Base-by-base conservation (phyloP, 2,113 vertebrate species). In the Forbesichthys papilliferus region DNA sequence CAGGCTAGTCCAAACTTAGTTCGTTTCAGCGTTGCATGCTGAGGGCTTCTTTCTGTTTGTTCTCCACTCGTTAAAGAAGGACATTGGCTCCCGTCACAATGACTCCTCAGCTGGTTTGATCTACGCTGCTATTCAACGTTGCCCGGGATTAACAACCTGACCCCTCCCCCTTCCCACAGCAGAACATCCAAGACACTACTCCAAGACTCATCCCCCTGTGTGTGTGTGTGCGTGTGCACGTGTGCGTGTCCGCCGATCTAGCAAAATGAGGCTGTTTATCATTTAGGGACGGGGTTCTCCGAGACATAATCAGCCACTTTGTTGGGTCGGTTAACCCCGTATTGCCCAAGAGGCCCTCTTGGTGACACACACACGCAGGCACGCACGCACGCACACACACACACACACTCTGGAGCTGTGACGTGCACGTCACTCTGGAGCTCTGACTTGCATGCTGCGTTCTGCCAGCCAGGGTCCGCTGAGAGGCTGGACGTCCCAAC, bases 51-150 rank as follows among this genome's bases (percentile, higher is more conserved):
- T 67, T 74, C 79, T 90, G 86, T 90, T 91, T 81, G 78, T 66
- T 84, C 81, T 81, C 62, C 42, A 64, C 80, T 87, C n/a, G 69
- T 84, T 87, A 89, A 89, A 88, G 77, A 84, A 86, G 74, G 57
- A 79, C 73, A 81, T 88, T 87, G 86, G 82, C 86, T 85, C 79
- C 84, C 58, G 14, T 68, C 71, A 83, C 87, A 89, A 77, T 86
- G 82, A 78, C 61, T 87, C 82, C 79, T 91, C 74, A 81, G 65
- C 20, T 55, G 77, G 85, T 87, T 81, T 89, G 84, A 91, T 89
- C 84, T 87, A 68, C 81, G 62, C 83, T 82, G 82, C 80, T 68
- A 80, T 88, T 77, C 66, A 80, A 69, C 61, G 59, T 76, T 64
- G 73, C 70, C 79, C 66, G 78, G 68, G 67, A 81, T 61, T 65